Evolutionary conservation across 2,888 invertebrate species (phyloP), one percentile per base, ranked within the genome.

Genomic region (Tachina grossa): DNA sequence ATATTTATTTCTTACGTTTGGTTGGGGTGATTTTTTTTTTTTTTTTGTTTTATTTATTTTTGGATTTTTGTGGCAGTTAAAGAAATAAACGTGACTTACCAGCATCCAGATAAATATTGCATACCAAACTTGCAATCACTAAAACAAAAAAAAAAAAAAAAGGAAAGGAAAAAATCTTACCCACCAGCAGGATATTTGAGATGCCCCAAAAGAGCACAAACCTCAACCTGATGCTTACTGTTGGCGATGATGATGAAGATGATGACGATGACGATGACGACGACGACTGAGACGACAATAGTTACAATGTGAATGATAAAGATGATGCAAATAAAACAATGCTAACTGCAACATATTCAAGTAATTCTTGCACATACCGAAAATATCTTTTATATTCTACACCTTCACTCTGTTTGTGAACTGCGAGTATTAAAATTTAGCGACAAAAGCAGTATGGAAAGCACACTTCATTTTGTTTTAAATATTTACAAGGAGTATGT

Each of bases 111-210:
- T 85, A 91, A 91, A 91, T 91, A 88, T 89, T 88, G 89, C 89
- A 88, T 88, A 87, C 88, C 88, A 79, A 86, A 81, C 83, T 77
- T 81, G 82, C 78, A 83, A 82, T 78, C 83, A 85, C 71, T 68
- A 87, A 88, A 88, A 89, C 65, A 65, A 80, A 69, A 63, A 71
- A 47, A 49, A 78, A 63, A 71, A 47, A 49, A 78, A 9, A 80
- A 53, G 3, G 49, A 59, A 51, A 49, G 14, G 13, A 51, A 82
- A 79, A 77, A 85, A 79, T 89, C 89, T 88, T 91, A 90, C 90
- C 91, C 91, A 91, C 91, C 91, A 91, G 91, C 91, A 91, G 91
- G 91, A 91, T 91, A 91, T 90, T 91, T 90, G 89, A 91, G 91
- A 90, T 90, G 90, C 87, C 85, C 89, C 89, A 90, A 87, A 85